Base-by-base conservation (phyloP, 2,113 vertebrate species). In the Morone saxatilis region DNA sequence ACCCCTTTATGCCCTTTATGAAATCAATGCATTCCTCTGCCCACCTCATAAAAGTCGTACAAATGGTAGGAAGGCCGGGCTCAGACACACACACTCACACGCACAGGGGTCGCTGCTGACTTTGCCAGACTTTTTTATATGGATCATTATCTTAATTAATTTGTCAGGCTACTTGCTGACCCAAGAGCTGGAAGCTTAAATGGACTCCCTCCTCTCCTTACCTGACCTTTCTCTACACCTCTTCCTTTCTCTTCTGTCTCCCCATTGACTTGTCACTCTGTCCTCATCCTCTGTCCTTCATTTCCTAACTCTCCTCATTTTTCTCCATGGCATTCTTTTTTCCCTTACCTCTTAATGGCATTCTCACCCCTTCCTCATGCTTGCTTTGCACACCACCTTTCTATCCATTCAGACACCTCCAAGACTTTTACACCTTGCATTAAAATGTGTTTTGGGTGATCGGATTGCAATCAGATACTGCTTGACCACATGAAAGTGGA, bases 121-220 rank as follows among this genome's bases (percentile, higher is more conserved):
- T 84, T 72, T 72, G 63, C 73, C 72, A 45, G 50, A 71, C 71
- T 84, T 78, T 86, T 83, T 84, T 78, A 80, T 59, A 78, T 62
- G 68, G 69, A 83, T 82, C 86, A 94, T 95, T 91, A 93, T 91
- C 87, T 92, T 87, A 89, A 94, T 94, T 92, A 92, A 87, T 90
- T 92, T 89, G 65, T 80, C 47, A 38, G 81, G 81, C 79, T 82
- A 22, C 77, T 87, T 75, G 72, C 78, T 85, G 86, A 88, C 87
- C 84, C 61, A 83, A 12, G 43, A 63, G 54, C 77, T 65, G 12
- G 7, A 75, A 77, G 71, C 71, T 84, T 47, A 88, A 88, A 91
- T 77, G 56, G 47, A 76, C 63, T 40, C 47, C 48, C 22, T 56
- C 53, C 14, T 80, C 62, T 78, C 40, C 70, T 78, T 72, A 71